Conservation (phyloP, 92 coral and sea anemone genomes). For the Epizoanthus ramosus region DNA sequence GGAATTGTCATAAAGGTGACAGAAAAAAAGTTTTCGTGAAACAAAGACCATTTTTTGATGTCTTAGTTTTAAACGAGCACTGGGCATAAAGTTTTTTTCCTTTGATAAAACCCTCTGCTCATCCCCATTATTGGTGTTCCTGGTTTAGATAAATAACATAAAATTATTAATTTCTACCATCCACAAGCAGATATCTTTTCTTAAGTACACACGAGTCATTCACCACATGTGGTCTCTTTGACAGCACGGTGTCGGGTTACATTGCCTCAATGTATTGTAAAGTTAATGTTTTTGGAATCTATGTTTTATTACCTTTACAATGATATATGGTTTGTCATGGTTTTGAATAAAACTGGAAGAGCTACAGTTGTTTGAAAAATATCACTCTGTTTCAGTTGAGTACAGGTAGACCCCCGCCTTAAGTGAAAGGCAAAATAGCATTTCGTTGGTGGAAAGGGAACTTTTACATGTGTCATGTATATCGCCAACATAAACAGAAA, state of each 20-base stretch:
- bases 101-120: conserved; percentile 26
- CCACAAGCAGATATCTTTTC: conserved; percentile 4
- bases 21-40: conserved; percentile 27
- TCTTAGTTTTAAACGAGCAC: conserved; percentile 11
- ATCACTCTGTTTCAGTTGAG: not conserved
- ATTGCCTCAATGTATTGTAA: not conserved
- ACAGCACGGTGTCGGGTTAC: conserved; percentile 14
- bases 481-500: too few relatives aligned
- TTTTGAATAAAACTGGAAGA: conserved; percentile 3
- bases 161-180: not conserved
- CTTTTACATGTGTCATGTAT: too few relatives aligned
- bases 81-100: conserved; percentile 7
- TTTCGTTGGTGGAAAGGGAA: too few relatives aligned
- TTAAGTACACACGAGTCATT: conserved; percentile 26
- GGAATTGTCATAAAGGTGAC: not conserved
- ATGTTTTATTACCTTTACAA: conserved; percentile 8
- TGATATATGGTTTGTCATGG: conserved; percentile 29
- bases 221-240: conserved; percentile 27
- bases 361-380: conserved; percentile 7
- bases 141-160: not conserved
- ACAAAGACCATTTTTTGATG: not conserved
- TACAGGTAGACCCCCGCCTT: conserved; percentile 44
- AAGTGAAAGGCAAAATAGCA: too few relatives aligned
- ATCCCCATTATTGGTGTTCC: not conserved
- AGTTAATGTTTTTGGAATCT: not conserved